A percentile compares a stretch with the other conserved stretches of the same genome.
These are phyloP conservation scores for Pachydiplax longipennis DNA, from an alignment of 2,888 invertebrate species.

Conservation along the genomic window DNA sequence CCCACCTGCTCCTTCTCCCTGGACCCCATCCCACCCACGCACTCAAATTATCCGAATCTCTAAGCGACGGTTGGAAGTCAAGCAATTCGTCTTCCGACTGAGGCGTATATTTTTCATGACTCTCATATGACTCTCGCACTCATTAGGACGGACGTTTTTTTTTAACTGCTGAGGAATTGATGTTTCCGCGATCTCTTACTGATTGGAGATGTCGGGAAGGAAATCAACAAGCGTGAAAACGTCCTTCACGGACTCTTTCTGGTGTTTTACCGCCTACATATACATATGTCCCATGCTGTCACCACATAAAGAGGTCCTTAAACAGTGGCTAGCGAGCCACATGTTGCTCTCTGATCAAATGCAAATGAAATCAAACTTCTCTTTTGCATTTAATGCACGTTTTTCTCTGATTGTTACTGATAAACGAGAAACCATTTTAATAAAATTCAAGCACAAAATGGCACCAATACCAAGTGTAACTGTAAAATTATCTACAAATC, in stretches of 20 bases:
- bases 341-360: no score
- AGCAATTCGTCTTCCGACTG: background rate
- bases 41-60: conserved; percentile 1
- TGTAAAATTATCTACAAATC: background rate
- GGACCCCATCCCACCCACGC: background rate
- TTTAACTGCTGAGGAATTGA: background rate
- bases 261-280: background rate
- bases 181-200: background rate
- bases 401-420: no score
- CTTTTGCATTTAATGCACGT: no score
- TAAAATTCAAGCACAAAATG: no score
- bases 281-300: no score
- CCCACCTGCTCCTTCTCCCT: background rate
- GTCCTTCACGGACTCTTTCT: background rate
- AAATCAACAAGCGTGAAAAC: background rate
- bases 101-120: background rate
- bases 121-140: background rate
- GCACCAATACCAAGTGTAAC: no score
- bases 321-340: no score
- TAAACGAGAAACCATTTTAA: no score
- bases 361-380: no score
- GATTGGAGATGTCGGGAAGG: background rate
- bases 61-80: background rate
- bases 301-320: no score
- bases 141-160: background rate